These are phyloP conservation scores for Amblyopsis hoosieri DNA, from an alignment of 2,797 vertebrate species.

Conservation along the genomic window DNA sequence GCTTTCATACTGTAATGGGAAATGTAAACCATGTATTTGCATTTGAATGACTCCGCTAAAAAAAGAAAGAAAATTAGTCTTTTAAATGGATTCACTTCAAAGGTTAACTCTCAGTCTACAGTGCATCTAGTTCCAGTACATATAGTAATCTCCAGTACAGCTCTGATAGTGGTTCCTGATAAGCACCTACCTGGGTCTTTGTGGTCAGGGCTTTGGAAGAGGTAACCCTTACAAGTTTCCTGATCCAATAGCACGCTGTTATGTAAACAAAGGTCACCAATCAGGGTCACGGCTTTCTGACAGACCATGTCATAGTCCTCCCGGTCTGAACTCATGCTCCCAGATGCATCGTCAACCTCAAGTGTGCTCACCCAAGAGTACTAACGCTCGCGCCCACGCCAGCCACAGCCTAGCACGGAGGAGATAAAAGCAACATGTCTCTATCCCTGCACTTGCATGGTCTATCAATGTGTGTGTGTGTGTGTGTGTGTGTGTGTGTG, in stretches of 20 bases:
- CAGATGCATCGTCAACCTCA: constrained; percentile 73
- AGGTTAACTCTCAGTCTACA: neutral
- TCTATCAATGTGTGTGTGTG: constrained; percentile 41
- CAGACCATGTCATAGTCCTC: constrained; percentile 83
- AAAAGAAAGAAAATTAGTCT: neutral
- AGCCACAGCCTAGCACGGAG: constrained; percentile 50
- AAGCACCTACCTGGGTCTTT: constrained; percentile 67
- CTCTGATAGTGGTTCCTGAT: constrained; percentile 23
- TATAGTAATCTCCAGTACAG: neutral
- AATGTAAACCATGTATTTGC: neutral
- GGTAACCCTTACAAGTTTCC: constrained; percentile 81
- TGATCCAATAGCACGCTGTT: constrained; percentile 77
- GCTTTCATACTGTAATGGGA: neutral
- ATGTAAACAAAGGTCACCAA: constrained; percentile 83
- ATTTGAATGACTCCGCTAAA: neutral
- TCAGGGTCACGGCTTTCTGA: constrained; percentile 82
- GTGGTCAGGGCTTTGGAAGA: constrained; percentile 68
- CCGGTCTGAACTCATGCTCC: constrained; percentile 82
- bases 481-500: constrained; percentile 27
- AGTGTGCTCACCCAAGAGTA: constrained; percentile 67
- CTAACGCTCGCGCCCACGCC: constrained; percentile 50
- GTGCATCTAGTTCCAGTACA: no score
- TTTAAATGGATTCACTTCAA: constrained; percentile 6
- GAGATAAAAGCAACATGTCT: constrained; percentile 68
- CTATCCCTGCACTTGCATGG: constrained; percentile 50